phyloP scores from a whole-genome alignment of 2,888 invertebrate species.

The Rhagonycha lutea region DNA sequence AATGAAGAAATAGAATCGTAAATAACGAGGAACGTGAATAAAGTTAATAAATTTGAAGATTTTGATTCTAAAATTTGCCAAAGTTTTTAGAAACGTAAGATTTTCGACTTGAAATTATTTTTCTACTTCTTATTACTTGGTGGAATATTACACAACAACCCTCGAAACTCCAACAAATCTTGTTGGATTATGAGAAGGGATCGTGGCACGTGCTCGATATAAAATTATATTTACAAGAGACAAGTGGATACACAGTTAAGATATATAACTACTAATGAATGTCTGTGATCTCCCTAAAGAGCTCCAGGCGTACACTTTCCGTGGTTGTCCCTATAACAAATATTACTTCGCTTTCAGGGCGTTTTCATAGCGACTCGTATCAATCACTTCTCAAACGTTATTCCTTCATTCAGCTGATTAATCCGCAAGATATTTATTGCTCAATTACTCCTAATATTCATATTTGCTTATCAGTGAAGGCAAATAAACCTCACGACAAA shows the following conservation, averaged over 20 bases:
- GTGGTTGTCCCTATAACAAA: constrained; percentile 29
- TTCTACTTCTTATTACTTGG: not conserved
- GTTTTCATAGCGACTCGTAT: constrained; percentile 30
- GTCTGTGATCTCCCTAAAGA: constrained; percentile 31
- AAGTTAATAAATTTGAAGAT: not conserved
- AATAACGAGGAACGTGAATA: not conserved
- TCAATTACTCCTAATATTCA: constrained; percentile 21
- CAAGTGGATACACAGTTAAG: constrained; percentile 34
- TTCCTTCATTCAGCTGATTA: constrained; percentile 19
- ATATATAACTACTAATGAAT: constrained; percentile 34
- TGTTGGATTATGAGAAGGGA: not conserved
- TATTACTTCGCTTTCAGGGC: constrained; percentile 15
- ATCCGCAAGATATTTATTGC: constrained; percentile 23
- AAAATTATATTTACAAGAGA: constrained; percentile 32
- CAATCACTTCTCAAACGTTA: constrained; percentile 34
- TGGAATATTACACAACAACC: not conserved
- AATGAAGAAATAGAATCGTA: not conserved
- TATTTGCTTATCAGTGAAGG: not conserved
- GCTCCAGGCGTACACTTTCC: constrained; percentile 27
- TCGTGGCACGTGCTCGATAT: constrained; percentile 16
- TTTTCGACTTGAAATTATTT: not conserved
- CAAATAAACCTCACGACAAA: not conserved
- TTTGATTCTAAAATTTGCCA: not conserved
- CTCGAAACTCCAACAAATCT: constrained; percentile 11
- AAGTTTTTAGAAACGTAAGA: not conserved